Evolutionary conservation across 2,113 vertebrate genomes (phyloP), one percentile per base, ranked within the genome.

Genomic region (Poeciliopsis prolifica): DNA sequence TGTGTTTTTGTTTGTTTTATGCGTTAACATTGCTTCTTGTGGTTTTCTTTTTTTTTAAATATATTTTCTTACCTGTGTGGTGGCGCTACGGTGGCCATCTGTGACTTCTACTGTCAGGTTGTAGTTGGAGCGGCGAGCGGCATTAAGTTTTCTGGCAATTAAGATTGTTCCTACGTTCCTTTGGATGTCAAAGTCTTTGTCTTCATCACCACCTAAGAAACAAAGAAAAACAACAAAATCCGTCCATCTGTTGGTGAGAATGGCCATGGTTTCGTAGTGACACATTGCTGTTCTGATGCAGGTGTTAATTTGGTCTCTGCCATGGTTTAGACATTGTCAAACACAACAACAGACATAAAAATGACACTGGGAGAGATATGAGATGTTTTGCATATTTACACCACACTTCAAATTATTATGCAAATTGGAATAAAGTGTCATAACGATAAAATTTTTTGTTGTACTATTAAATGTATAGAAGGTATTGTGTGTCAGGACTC

Each of bases 171-270:
- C 97, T 0, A 92, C 94, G 67, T 96, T 97, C 78, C 95, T 97
- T 81, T 98, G 97, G 63, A 99, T 97, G 87, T 98, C 96, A 90
- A 99, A 99, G 90, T 99, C 97, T 91, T 96, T 95, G 61, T 97
- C 94, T 29, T 95, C 94, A 26, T 98, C 96, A 0, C 97, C 98
- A 80, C 93, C 98, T 99, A 83, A 68, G n/a, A 77, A 11, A 84
- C 1, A 61, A 9, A 28, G 2, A 65, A 3, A n/a, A 11, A 62
- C 17, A 48, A n/a, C 24, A 58, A 24, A n/a, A 58, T 54, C 48
- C 48, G 2, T 51, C 19, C 6, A 54, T 54, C 51, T 1, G 24
- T 10, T 9, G 22, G 24, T 58, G 11, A 37, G 35, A 37, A 11
- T 37, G 19, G 8, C 24, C 10, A 3, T n/a, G 51, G 24, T 58